Evolutionary conservation across 2,797 vertebrate species (phyloP), one percentile per base, ranked within the genome.

Genomic region (Lemur catta): DNA sequence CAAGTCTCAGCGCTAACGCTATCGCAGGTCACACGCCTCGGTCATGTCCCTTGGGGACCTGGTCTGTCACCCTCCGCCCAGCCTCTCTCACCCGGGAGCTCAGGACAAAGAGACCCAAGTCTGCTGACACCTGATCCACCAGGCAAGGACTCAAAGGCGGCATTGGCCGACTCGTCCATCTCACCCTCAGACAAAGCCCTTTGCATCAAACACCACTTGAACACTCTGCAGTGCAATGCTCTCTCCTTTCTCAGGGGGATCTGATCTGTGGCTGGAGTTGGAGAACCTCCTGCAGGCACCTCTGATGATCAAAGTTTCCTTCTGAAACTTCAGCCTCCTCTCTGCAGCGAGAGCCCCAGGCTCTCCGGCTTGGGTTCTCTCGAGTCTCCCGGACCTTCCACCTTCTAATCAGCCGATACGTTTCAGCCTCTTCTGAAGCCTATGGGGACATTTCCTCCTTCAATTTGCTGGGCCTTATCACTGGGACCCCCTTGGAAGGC

Each of bases 1-100:
- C 11, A 41, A 80, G 50, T 15, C 18, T 26, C 6, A 30, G 4
- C 1, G 4, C 6, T 1, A 2, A 94, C 78, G 6, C 86, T 18
- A 15, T 0, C 0, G 4, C 10, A 57, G 79, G 17, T 87, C 63
- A 74, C 81, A 28, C 0, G 1, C 30, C 35, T 55, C 3, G 2
- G 17, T 0, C 0, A 0, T 33, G 12, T 26, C 59, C 71, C 65
- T 84, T 18, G 7, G 6, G 0, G 57, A 30, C 35, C 65, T 46
- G 33, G 57, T 20, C 55, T 90, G 35, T 46, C 46, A 7, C 71
- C 88, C 72, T 52, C 52, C 65, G 74, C 43, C 95, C 94, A 2
- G 33, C 57, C 61, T 97, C 93, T 59, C 74, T 65, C 3, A 4
- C 55, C 50, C 9, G 1, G 7, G 35, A 50, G 65, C n/a, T 89